Conservation (phyloP, 2,888 invertebrate genomes). For the Oscheius sp. region DNA sequence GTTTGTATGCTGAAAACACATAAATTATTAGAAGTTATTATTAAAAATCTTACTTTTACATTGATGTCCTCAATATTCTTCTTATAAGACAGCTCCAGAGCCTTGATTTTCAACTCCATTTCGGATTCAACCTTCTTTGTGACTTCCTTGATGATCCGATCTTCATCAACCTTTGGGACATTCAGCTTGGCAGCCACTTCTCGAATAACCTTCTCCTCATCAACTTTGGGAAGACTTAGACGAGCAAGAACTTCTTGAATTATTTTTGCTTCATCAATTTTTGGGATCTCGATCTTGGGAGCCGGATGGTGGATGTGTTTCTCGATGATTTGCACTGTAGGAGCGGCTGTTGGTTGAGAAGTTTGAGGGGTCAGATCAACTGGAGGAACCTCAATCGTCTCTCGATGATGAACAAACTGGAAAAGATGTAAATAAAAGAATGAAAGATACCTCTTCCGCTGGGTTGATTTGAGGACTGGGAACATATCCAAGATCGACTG, state of each 20-base stretch:
- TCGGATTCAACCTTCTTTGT: slow-evolving; percentile 10
- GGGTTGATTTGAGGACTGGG: no score
- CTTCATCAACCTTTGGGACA: background rate
- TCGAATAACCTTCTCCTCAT: background rate
- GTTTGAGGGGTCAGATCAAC: no score
- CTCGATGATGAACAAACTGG: no score
- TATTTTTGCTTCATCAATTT: slow-evolving; percentile 20
- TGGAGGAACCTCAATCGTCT: no score
- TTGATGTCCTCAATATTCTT: slow-evolving; percentile 19
- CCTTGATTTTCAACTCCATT: slow-evolving; percentile 25
- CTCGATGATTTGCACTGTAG: background rate
- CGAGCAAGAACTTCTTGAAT: slow-evolving; percentile 12
- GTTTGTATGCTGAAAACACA: slow-evolving; percentile 14
- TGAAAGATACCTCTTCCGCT: no score
- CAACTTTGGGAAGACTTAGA: background rate
- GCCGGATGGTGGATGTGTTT: background rate
- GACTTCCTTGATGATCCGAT: slow-evolving; percentile 11
- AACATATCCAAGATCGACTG: no score
- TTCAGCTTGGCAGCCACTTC: background rate
- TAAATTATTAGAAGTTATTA: background rate
- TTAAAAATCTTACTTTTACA: slow-evolving; percentile 1
- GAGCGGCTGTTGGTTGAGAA: no score
- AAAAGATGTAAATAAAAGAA: no score
- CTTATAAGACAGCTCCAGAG: slow-evolving; percentile 7
- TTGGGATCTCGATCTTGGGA: background rate